phyloP scores from a whole-genome alignment of 2,113 vertebrate species.

The Anguilla japonica region DNA sequence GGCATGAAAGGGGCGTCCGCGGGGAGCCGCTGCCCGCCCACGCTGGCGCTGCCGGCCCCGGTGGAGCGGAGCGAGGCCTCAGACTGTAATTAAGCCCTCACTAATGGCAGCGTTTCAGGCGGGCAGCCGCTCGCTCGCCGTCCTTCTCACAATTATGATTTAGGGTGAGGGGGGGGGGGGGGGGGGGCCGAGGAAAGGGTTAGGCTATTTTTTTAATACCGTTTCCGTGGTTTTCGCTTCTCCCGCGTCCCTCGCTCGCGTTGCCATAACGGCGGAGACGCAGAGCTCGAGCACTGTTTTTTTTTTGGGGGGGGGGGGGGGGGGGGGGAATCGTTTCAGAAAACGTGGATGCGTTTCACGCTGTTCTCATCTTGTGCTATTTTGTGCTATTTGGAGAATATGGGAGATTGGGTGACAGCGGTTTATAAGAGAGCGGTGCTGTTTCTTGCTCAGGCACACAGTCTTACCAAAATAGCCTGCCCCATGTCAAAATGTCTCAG shows the following conservation, averaged over 20 bases:
- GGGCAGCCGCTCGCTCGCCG: neutral
- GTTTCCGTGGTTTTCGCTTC: neutral
- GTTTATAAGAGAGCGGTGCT: neutral
- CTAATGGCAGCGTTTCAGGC: slow-evolving; percentile 13
- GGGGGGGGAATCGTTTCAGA: neutral
- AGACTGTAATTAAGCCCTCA: slow-evolving; percentile 27
- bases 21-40: neutral
- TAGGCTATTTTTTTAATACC: neutral
- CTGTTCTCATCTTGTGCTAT: neutral
- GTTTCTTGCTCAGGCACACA: neutral
- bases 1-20: neutral
- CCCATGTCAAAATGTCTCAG: neutral
- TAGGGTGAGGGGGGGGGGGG: neutral
- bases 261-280: neutral
- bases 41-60: neutral
- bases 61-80: slow-evolving; percentile 6
- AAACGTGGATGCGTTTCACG: neutral
- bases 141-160: neutral
- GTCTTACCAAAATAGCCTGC: neutral
- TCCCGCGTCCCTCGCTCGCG: neutral
- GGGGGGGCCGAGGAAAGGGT: neutral
- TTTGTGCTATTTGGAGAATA: neutral
- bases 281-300: too few species aligned
- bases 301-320: too few species aligned
- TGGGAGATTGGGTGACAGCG: neutral